A percentile compares a stretch with the other conserved stretches of the same genome.
Conservation (phyloP, 2,113 vertebrate species). For the Centropus unirufus region DNA sequence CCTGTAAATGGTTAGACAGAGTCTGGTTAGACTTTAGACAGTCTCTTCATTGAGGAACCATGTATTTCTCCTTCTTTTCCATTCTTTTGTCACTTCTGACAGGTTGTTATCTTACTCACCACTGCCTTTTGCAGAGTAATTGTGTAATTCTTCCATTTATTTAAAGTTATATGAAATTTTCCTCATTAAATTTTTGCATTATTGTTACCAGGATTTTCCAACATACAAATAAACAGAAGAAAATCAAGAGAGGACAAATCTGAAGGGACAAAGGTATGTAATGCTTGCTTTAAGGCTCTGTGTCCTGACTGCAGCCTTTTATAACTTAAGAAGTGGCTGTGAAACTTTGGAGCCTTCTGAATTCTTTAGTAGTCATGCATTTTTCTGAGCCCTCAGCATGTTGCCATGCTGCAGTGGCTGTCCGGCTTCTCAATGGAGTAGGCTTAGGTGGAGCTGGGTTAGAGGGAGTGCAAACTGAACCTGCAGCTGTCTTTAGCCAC, state of each 20-base stretch:
- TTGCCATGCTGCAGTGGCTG: background rate
- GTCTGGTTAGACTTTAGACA: background rate
- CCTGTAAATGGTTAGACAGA: background rate
- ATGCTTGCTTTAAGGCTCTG: background rate
- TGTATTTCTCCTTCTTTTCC: background rate
- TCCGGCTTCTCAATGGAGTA: background rate
- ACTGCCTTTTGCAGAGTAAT: background rate
- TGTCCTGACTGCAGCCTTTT: background rate
- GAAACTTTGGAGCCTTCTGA: background rate
- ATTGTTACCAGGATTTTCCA: background rate
- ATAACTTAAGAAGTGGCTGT: fast-evolving
- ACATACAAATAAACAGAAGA: background rate
- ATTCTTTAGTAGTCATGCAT: background rate
- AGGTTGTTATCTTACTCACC: background rate
- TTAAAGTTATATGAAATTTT: background rate
- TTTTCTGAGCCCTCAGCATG: background rate
- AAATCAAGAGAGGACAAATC: background rate
- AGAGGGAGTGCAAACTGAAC: background rate
- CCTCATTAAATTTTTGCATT: background rate
- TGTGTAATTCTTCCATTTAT: background rate
- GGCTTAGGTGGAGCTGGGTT: background rate
- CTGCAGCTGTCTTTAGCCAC: background rate
- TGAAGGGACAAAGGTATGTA: background rate
- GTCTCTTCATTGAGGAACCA: background rate
- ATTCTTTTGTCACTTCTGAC: background rate